These are phyloP conservation scores for Myotis lucifugus DNA, from an alignment of 2,113 vertebrate genomes.

Conservation along the genomic window DNA sequence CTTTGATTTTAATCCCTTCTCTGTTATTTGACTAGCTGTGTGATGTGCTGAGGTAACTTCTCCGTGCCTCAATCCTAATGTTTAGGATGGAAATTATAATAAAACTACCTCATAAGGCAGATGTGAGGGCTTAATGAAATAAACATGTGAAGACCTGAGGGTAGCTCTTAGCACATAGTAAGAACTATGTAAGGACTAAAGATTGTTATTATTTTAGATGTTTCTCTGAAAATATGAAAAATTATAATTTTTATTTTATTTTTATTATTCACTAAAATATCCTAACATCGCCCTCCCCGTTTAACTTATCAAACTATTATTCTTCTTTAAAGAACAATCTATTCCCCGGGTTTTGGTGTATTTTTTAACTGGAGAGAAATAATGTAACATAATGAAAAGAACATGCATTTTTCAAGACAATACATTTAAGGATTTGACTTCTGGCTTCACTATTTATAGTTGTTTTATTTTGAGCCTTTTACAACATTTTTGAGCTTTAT, in stretches of 20 bases:
- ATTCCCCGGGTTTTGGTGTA: neutral
- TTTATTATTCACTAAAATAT: neutral
- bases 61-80: neutral
- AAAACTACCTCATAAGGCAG: neutral
- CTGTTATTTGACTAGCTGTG: neutral
- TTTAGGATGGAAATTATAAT: neutral
- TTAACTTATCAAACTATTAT: neutral
- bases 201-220: neutral
- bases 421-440: neutral
- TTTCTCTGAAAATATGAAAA: conserved; percentile 7
- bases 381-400: neutral
- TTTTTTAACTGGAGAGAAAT: neutral
- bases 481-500: neutral
- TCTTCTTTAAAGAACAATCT: neutral
- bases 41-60: neutral
- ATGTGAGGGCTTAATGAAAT: neutral
- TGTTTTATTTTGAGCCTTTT: neutral
- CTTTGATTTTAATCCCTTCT: neutral
- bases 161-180: neutral
- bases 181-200: neutral
- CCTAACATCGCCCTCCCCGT: neutral
- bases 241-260: neutral
- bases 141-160: neutral
- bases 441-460: neutral
- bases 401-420: neutral